Conservation (phyloP, 2,888 invertebrate species). For the Sphaerophoria rueppellii region DNA sequence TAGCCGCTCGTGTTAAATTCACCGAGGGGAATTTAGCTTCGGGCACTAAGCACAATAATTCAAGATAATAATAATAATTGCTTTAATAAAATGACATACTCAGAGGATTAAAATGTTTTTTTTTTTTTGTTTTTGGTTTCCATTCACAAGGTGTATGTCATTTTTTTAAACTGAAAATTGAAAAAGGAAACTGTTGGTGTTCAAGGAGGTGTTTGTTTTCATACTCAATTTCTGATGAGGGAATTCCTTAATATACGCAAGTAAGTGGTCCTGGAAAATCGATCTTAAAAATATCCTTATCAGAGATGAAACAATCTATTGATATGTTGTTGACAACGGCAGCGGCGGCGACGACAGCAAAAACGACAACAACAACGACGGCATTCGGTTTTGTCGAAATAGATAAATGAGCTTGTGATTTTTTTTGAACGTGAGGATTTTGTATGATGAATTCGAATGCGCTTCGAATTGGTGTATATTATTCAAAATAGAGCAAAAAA, state of each 20-base stretch:
- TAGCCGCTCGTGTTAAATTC: conserved; percentile 65
- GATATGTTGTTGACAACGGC: conserved; percentile 30
- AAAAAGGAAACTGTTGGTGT: background rate
- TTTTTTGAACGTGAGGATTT: background rate
- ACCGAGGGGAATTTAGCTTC: conserved; percentile 56
- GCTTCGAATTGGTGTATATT: background rate
- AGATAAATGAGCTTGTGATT: background rate
- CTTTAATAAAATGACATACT: background rate
- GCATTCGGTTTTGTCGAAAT: background rate
- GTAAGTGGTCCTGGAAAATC: conserved; percentile 54
- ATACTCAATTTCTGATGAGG: conserved; percentile 9
- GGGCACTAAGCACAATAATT: conserved; percentile 51
- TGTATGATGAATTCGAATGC: conserved; percentile 32
- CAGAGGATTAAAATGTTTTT: conserved; percentile 36
- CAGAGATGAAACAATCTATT: conserved; percentile 30
- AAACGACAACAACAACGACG: background rate
- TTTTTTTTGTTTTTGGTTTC: background rate
- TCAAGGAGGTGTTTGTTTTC: conserved; percentile 36
- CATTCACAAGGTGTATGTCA: background rate
- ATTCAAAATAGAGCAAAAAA: conserved; percentile 7
- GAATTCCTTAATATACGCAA: conserved; percentile 15
- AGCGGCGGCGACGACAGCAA: background rate
- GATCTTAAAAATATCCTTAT: conserved; percentile 53
- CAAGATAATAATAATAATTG: conserved; percentile 51
- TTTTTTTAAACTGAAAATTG: background rate